Percentiles rank a stretch among this genome's conserved stretches.
These are phyloP conservation scores for Camponotus fellah DNA, from an alignment of 2,888 invertebrate genomes.

Conservation along the genomic window DNA sequence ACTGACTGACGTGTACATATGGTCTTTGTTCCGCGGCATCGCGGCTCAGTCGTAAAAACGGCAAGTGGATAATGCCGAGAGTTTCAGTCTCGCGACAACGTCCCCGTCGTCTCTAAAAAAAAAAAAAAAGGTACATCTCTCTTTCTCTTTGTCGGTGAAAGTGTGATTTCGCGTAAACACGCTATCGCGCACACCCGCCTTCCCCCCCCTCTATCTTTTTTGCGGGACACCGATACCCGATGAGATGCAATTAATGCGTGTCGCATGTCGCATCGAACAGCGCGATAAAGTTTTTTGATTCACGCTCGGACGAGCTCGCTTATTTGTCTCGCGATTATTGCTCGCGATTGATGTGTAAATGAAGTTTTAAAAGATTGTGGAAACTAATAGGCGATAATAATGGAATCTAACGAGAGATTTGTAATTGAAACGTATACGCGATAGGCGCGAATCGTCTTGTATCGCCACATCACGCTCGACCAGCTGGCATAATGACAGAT, in stretches of 20 bases:
- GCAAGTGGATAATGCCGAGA: conserved; percentile 52
- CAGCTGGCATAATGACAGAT: conserved; percentile 35
- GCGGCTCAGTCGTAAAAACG: conserved; percentile 41
- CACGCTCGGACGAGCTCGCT: background rate
- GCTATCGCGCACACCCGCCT: background rate
- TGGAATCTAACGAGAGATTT: background rate
- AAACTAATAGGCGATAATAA: background rate
- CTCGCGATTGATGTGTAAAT: background rate
- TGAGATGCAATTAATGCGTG: conserved; percentile 36
- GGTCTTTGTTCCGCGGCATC: conserved; percentile 49
- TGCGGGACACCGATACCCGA: conserved; percentile 33
- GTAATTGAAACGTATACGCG: background rate
- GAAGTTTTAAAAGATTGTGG: background rate
- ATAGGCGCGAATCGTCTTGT: background rate
- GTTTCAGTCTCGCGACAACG: conserved; percentile 32
- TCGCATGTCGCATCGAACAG: background rate
- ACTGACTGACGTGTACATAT: conserved; percentile 61
- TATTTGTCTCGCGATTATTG: background rate
- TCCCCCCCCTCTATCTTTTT: background rate
- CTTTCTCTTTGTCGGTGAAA: conserved; percentile 22
- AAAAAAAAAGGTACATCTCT: conserved; percentile 6
- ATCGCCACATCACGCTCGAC: conserved; percentile 6
- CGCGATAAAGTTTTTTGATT: conserved; percentile 34
- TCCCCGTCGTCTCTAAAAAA: background rate
- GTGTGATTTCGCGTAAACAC: conserved; percentile 36